Evolutionary conservation across 1,140 invertebrate genomes (phyloP), one percentile per base, ranked within the genome.

Genomic region (Pogonognathellus flavescens): DNA sequence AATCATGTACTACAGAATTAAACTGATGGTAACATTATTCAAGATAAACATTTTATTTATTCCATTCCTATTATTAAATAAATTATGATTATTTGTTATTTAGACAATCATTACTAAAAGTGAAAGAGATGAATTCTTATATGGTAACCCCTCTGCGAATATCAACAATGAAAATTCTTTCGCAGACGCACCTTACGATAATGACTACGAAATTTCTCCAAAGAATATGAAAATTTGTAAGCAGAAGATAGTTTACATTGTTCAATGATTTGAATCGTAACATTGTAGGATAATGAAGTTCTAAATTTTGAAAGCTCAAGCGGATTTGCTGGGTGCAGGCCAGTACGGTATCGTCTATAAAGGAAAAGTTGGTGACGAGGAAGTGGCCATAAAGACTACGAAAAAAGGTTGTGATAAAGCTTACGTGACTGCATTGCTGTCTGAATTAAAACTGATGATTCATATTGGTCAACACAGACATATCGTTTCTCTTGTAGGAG

Each of bases 381-480:
- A 80, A n/a, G 86, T 82, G 1, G 86, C 86, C 1, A 53, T 87
- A 6, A 87, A 87, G 20, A 87, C 83, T 7, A 62, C 53, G 9
- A 50, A 50, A 7, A 20, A 49, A 5, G 41, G 6, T 6, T 25
- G 25, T 1, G 50, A 22, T n/a, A 55, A 84, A 25, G 22, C 18
- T 11, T 76, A 84, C 41, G 6, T 85, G 10, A 81, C 41, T 6
- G 50, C 76, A 6, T 55, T 96, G 88, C 90, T 96, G 9, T 91
- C 93, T 1, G 96, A 97, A 91, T 95, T 97, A 11, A 91, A 92
- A 20, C 95, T 95, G 90, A 93, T 97, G 91, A 96, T 96, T 90
- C 92, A 93, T 50, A 93, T 96, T 2, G 95, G 95, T 1, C 91
- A 91, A 0, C 96, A 97, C 90, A 92, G 92, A 13, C 94, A 97